A percentile compares a stretch with the other conserved stretches of the same genome.
Conservation (phyloP, 2,797 vertebrate genomes). For the Hydrocynus forskahlii region DNA sequence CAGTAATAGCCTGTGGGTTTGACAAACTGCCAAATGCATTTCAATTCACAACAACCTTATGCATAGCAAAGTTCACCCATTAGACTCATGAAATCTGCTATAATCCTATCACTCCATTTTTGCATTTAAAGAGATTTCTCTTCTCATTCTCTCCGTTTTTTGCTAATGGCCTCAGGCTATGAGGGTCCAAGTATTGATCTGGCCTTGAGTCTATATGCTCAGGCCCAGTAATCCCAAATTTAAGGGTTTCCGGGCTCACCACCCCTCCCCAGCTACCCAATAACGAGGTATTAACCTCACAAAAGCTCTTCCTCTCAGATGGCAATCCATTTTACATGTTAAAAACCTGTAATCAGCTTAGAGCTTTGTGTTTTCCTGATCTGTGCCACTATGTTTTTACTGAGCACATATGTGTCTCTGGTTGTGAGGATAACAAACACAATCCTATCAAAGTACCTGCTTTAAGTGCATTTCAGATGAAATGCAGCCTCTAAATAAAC, state of each 20-base stretch:
- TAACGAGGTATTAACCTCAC: conserved; percentile 64
- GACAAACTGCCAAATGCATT: conserved; percentile 63
- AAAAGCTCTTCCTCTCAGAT: conserved; percentile 62
- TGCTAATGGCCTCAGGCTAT: conserved; percentile 65
- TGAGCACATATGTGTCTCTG: conserved; percentile 26
- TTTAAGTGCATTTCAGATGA: neutral
- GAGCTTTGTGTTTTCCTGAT: conserved; percentile 41
- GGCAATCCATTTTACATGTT: conserved; percentile 64
- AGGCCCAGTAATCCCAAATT: conserved; percentile 64
- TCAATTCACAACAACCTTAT: conserved; percentile 55
- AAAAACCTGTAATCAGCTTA: conserved; percentile 71
- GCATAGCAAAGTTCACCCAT: conserved; percentile 65
- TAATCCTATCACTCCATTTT: conserved; percentile 63
- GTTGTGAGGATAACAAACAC: conserved; percentile 6
- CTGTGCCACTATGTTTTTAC: conserved; percentile 38
- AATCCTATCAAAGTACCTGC: conserved; percentile 4
- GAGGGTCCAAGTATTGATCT: conserved; percentile 64
- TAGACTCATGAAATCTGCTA: conserved; percentile 72
- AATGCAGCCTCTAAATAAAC: neutral
- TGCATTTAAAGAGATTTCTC: conserved; percentile 67
- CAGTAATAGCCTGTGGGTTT: neutral
- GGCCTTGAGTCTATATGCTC: conserved; percentile 63
- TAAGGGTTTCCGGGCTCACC: conserved; percentile 62
- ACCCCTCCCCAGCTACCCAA: conserved; percentile 40
- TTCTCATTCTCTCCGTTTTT: neutral